phyloP scores from a whole-genome alignment of 2,888 invertebrate genomes.

The Seira musarum region DNA sequence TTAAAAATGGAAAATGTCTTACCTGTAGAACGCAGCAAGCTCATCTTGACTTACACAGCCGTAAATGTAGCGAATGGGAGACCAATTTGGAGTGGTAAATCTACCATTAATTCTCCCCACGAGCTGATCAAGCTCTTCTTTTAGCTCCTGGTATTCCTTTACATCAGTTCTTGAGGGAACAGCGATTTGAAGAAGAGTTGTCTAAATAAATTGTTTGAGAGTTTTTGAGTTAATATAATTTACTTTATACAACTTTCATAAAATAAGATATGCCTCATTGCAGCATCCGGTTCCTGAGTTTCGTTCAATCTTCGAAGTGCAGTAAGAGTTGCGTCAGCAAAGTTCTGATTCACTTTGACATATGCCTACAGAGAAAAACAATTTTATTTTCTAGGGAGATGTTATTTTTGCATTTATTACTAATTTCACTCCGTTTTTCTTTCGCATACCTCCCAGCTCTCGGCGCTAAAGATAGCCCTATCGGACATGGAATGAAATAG shows the following conservation, averaged over 20 bases:
- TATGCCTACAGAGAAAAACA: conserved; percentile 79
- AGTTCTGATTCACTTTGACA: conserved; percentile 84
- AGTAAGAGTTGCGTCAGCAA: conserved; percentile 84
- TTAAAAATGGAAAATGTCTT: background rate
- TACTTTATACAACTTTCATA: too few relatives aligned
- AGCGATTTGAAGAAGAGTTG: conserved; percentile 85
- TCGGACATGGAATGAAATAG: conserved; percentile 95
- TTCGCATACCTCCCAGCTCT: conserved; percentile 79
- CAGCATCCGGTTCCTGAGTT: conserved; percentile 74
- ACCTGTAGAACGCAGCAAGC: conserved; percentile 86
- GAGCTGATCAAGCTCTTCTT: conserved; percentile 91
- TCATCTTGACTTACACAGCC: conserved; percentile 91
- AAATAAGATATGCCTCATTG: too few relatives aligned
- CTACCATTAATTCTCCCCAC: conserved; percentile 91
- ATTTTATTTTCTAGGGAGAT: conserved; percentile 18
- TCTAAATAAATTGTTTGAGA: conserved; percentile 70
- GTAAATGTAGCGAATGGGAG: conserved; percentile 91
- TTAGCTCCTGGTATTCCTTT: conserved; percentile 90
- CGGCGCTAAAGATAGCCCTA: conserved; percentile 85
- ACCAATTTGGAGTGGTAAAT: conserved; percentile 93
- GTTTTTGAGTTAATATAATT: too few relatives aligned
- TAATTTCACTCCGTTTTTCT: conserved; percentile 4
- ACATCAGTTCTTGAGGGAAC: conserved; percentile 93
- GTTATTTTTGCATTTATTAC: background rate
- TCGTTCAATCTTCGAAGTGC: conserved; percentile 77